Base-by-base conservation (phyloP, 2,113 vertebrate species). In the Embiotoca jacksoni region DNA sequence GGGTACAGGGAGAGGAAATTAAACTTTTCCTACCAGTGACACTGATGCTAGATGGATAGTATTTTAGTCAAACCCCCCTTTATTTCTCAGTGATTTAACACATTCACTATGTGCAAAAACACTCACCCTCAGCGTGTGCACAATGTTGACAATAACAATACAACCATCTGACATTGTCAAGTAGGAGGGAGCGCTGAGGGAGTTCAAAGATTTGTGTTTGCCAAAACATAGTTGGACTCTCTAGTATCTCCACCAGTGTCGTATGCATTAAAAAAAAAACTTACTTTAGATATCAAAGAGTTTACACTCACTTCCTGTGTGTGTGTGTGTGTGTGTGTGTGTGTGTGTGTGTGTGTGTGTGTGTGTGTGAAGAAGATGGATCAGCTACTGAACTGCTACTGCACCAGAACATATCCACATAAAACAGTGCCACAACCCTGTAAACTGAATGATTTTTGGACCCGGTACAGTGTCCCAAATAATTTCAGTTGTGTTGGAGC, bases 31-130 rank as follows among this genome's bases (percentile, higher is more conserved):
- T 52, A 32, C 50, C 52, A 62, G 37, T 66, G 73, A 23, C 23
- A 23, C 33, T 39, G 23, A 23, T 23, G 23, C 23, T 23, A 23
- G 23, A 23, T 46, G 6, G 7, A 11, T 23, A 52, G 15, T 52
- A 52, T 52, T 52, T 52, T 52, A 16, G 49, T 52, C n/a, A 7
- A 16, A 4, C 1, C 7, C 16, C 10, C 13, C 41, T 11, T 0
- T 0, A 16, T 6, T 63, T 64, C 10, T 69, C 30, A 14, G 61
- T 71, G 56, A 81, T 59, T 84, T 84, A 35, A 71, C 85, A 75
- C 80, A 36, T 73, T 61, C 67, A 14, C 23, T 52, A 58, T 41
- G 66, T 86, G 75, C 64, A 84, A 82, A 82, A 86, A 74, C 75
- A 75, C 79, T 64, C 66, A 33, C 54, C 30, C 23, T 49, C 37